Percentiles rank a stretch among this genome's conserved stretches.
Conservation (phyloP, 1,140 invertebrate species). For the Semibalanus balanoides region DNA sequence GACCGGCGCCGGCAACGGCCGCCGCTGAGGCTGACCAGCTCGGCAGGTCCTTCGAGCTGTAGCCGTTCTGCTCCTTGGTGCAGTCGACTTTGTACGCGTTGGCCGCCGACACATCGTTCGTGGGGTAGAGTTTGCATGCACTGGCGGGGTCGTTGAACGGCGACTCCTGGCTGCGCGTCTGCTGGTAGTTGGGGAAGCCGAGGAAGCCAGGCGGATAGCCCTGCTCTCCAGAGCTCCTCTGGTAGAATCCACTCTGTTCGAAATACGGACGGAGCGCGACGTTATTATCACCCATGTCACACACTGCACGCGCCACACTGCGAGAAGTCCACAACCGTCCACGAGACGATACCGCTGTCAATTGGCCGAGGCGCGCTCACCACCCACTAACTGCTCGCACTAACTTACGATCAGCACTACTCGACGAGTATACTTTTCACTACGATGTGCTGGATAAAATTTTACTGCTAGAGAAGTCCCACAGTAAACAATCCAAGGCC, state of each 20-base stretch:
- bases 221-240: not conserved
- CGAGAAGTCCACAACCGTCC: not conserved
- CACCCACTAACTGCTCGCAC: not conserved
- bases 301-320: not conserved
- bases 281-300: slow-evolving; percentile 3
- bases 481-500: slow-evolving; percentile 1
- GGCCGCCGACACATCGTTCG: not conserved
- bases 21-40: not conserved
- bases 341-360: not conserved
- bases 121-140: slow-evolving; percentile 4
- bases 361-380: not conserved
- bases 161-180: slow-evolving; percentile 5
- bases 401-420: not conserved
- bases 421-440: not conserved
- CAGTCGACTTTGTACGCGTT: slow-evolving; percentile 3
- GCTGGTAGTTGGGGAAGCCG: not conserved
- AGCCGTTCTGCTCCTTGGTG: not conserved
- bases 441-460: slow-evolving; percentile 2
- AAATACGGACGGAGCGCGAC: slow-evolving; percentile 4
- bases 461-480: slow-evolving; percentile 1
- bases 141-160: slow-evolving; percentile 1
- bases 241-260: slow-evolving; percentile 5
- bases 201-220: slow-evolving; percentile 3
- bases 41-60: not conserved
- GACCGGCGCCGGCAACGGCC: not conserved